Base-by-base conservation (phyloP, 2,113 vertebrate genomes). In the Pardalotus punctatus region DNA sequence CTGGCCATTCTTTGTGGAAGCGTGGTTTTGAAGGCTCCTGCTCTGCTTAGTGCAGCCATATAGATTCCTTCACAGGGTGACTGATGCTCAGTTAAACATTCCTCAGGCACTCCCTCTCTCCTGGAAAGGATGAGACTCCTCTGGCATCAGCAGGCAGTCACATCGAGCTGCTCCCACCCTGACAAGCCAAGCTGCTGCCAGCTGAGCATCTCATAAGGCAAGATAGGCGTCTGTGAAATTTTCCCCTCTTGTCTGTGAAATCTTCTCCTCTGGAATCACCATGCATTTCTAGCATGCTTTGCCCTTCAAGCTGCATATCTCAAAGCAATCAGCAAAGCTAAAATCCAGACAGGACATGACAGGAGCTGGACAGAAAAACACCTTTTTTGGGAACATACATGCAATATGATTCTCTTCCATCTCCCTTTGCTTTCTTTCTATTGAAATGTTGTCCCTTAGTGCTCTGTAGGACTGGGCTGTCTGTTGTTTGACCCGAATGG, bases 61-160 rank as follows among this genome's bases (percentile, higher is more conserved):
- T 11, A 65, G 22, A 50, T 57, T 79, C 50, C 12, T 82, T 77
- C 25, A 15, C 14, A 47, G 29, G 31, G 17, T 48, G 69, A 67
- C n/a, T 64, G 65, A 27, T 84, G 18, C 18, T 65, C n/a, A 67
- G 43, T 67, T 71, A 60, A 72, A 72, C n/a, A 54, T 81, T 66
- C 2, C 0, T 1, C 56, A 82, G 47, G 25, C 74, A 45, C 45
- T 72, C 40, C 20, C 0, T 1, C 38, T 80, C 45, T 70, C 33
- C 82, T 74, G 43, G 29, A 93, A 70, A 33, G n/a, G 33, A 58
- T 70, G 31, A 58, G 3, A 11, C 29, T 95, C 20, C 35, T 60
- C 4, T 3, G 66, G 53, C 65, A 78, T 28, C 51, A 51, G 42
- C 14, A 64, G 64, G 31, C 64, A 69, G 67, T 20, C 20, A 24